phyloP scores from a whole-genome alignment of 2,113 vertebrate species.

The Hydropotes inermis region DNA sequence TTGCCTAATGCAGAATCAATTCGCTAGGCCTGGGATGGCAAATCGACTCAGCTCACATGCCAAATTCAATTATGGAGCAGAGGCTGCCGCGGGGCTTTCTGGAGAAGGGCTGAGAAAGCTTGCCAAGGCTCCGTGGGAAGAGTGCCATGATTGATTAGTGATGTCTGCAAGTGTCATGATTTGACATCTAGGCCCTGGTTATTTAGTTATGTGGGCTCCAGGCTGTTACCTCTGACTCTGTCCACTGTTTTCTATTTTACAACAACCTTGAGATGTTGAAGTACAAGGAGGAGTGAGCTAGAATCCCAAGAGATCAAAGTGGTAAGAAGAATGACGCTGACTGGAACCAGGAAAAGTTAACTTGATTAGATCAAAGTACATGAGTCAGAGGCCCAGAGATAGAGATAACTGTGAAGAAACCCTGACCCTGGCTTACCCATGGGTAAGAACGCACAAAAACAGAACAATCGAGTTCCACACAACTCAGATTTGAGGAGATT shows the following conservation, averaged over 20 bases:
- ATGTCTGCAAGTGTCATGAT: conserved; percentile 5
- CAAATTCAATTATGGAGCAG: conserved; percentile 7
- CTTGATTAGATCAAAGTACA: background rate
- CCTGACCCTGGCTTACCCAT: background rate
- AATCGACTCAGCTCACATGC: background rate
- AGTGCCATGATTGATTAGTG: background rate
- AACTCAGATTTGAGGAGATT: background rate
- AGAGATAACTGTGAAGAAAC: background rate
- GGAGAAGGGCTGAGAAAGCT: background rate
- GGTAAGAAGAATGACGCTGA: background rate
- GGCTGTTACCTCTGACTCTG: background rate
- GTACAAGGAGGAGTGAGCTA: background rate
- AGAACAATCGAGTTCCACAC: background rate
- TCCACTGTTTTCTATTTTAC: background rate
- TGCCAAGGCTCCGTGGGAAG: background rate
- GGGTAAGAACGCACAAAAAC: background rate
- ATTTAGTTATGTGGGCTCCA: background rate
- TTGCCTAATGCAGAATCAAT: conserved; percentile 5
- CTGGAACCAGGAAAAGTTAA: background rate
- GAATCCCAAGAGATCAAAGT: background rate
- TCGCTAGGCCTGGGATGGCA: background rate
- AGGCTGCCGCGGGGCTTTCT: background rate
- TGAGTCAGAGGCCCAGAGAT: background rate
- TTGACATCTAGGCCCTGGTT: background rate
- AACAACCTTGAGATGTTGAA: background rate